These are phyloP conservation scores for Brachionus asplanchnoidis DNA, from an alignment of 1,140 invertebrate genomes.

Conservation along the genomic window DNA sequence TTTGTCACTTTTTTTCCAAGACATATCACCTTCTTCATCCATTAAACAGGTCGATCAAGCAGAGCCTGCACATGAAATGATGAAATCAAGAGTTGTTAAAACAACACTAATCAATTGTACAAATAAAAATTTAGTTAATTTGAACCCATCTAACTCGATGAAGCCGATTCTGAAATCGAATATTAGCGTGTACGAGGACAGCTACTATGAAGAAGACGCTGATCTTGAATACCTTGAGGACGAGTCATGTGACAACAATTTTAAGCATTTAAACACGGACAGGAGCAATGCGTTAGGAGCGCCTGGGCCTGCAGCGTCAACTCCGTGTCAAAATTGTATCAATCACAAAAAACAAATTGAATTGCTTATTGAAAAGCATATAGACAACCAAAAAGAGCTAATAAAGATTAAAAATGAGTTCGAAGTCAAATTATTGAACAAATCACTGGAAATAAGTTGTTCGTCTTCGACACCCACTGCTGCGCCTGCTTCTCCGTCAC, in stretches of 20 bases:
- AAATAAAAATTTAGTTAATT: conserved; percentile 22
- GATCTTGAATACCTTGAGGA: conserved; percentile 6
- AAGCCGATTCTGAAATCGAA: background rate
- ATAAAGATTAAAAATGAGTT: conserved; percentile 39
- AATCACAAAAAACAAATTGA: conserved; percentile 39
- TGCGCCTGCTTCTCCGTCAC: background rate
- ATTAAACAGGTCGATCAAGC: background rate
- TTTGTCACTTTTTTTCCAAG: background rate
- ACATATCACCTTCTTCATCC: conserved; percentile 13
- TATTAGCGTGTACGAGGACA: conserved; percentile 2
- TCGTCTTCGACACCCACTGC: background rate
- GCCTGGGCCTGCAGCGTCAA: conserved; percentile 7
- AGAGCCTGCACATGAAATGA: background rate
- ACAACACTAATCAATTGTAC: background rate
- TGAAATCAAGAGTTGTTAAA: background rate
- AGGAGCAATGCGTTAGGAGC: background rate
- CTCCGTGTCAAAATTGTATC: conserved; percentile 29
- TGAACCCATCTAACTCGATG: background rate
- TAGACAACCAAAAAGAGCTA: conserved; percentile 29
- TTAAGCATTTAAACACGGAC: background rate
- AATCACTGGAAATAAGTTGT: conserved; percentile 22
- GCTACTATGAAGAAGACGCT: background rate
- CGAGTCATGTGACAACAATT: background rate
- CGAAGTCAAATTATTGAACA: conserved; percentile 31
- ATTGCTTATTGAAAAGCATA: conserved; percentile 33